Percentiles rank a stretch among this genome's conserved stretches.
These are phyloP conservation scores for Felis catus DNA, from an alignment of 2,113 vertebrate genomes.

Conservation along the genomic window DNA sequence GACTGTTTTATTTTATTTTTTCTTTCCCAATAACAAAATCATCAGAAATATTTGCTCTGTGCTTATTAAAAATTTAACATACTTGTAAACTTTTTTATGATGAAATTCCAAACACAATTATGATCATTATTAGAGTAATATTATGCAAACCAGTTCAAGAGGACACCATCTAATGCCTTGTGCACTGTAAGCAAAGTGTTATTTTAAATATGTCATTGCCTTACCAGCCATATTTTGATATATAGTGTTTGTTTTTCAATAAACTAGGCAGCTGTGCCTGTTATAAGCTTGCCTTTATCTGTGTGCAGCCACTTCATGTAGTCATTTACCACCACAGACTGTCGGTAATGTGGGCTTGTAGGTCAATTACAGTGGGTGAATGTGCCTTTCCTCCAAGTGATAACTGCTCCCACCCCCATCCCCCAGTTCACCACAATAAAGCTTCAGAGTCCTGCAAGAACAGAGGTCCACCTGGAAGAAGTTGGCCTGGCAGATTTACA, in stretches of 20 bases:
- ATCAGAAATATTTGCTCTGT: constrained; percentile 34
- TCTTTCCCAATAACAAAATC: background rate
- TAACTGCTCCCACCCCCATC: fast-evolving
- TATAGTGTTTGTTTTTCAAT: background rate
- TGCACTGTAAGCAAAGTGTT: background rate
- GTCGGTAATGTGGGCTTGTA: background rate
- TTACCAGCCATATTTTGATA: background rate
- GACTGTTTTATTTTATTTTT: background rate
- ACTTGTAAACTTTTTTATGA: constrained; percentile 7
- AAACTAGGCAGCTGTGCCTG: background rate
- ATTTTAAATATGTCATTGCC: background rate
- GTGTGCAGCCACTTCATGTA: background rate
- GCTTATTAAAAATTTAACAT: constrained; percentile 20
- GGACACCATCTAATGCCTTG: background rate
- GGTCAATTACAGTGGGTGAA: background rate
- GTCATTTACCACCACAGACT: background rate
- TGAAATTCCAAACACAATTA: constrained; percentile 13
- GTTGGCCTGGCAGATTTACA: background rate
- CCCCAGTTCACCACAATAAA: background rate
- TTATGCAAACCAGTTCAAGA: background rate
- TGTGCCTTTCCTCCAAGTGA: background rate
- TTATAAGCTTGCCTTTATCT: background rate
- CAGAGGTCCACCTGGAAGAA: background rate
- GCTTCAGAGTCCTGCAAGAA: background rate
- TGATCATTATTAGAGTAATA: background rate